Base-by-base conservation (phyloP, 1,140 invertebrate species). In the Octopus sinensis region DNA sequence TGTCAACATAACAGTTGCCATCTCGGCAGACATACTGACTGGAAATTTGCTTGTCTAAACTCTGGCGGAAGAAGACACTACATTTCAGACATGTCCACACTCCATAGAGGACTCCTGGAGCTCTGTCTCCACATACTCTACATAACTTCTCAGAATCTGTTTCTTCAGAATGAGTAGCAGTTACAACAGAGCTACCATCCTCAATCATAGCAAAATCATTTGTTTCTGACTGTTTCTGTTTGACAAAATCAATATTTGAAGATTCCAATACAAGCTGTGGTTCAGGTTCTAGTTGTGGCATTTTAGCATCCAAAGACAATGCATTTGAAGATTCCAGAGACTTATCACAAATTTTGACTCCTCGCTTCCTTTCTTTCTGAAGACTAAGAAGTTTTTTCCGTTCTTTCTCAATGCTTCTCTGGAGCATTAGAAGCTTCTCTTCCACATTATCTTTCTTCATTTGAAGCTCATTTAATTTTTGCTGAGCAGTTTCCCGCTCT, bases 31-130 rank as follows among this genome's bases (percentile, higher is more conserved):
- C 71, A 82, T 85, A 87, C 17, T 79, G 54, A 75, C 88, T 86
- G 4, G 82, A 56, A 5, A 71, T 78, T 76, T 84, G 84, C 54
- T 81, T 84, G 51, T 83, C 80, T 23, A 88, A 79, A 83, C 85
- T 85, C n/a, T 87, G 80, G 30, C 87, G 71, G 80, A 87, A 88
- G 78, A 88, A 88, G 6, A 73, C 68, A 17, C 68, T 73, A 91
- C 91, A 91, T 5, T 91, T 91, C 81, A 91, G 91, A 79, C 91
- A 91, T 9, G 90, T 91, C 30, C 89, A 86, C 4, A 88, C 91
- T 30, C 91, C 91, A 84, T 92, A 92, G 83, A 92, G 91, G 23
- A 90, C 86, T 13, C 91, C 91, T 5, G 88, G 87, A 17, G 91
- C 88, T 52, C 87, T 88, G 62, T 91, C 92, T 30, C 88, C 87